Evolutionary conservation across 2,888 invertebrate species (phyloP).

Genomic region (Bruchidius siliquastri): DNA sequence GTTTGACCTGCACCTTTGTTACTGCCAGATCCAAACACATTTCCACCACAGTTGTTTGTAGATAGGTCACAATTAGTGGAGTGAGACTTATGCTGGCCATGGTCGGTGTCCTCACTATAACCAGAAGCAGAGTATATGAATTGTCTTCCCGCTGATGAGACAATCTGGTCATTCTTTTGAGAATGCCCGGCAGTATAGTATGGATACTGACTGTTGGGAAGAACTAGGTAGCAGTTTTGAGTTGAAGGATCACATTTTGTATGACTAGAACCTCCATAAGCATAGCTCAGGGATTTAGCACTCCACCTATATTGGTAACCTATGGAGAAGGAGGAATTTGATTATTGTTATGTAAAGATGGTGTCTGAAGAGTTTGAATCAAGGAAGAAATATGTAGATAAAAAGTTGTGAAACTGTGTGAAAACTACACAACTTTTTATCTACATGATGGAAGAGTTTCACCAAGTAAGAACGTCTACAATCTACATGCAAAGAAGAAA

Average conservation of each 20-base stretch:
- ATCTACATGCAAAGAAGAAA: no score
- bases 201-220: background rate
- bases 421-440: no score
- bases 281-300: no score
- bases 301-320: background rate
- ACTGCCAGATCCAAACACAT: background rate
- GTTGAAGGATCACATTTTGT: background rate
- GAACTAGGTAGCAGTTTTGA: conserved; percentile 3
- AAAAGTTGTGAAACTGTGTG: no score
- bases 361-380: no score
- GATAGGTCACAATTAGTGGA: background rate
- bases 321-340: no score
- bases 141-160: background rate
- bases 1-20: background rate
- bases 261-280: background rate
- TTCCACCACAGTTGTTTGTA: background rate
- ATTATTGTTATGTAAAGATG: no score
- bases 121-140: background rate
- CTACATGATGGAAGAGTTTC: no score
- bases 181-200: background rate
- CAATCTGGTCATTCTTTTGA: background rate
- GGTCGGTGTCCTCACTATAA: background rate
- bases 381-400: no score
- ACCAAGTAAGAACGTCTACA: no score
- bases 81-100: background rate